A percentile compares a stretch with the other conserved stretches of the same genome.
phyloP scores from a whole-genome alignment of 2,113 vertebrate species.

The Cnemophilus loriae region DNA sequence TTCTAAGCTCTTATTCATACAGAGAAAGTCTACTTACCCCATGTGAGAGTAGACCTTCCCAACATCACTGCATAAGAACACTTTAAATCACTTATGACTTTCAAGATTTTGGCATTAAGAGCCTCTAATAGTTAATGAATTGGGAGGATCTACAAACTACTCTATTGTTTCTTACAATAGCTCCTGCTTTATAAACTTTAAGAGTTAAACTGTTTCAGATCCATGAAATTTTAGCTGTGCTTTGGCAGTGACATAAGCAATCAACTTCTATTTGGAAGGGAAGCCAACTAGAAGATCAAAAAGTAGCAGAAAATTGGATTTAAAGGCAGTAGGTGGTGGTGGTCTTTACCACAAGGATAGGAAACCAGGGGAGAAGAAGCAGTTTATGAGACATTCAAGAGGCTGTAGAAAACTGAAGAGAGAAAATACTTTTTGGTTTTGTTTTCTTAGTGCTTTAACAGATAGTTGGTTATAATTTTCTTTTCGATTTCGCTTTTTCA shows the following conservation, averaged over 20 bases:
- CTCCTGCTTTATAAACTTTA: neutral
- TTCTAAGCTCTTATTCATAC: neutral
- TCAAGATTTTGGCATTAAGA: neutral
- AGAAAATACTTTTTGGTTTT: neutral
- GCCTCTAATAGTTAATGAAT: neutral
- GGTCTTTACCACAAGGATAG: neutral
- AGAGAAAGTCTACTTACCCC: neutral
- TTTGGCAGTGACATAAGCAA: neutral
- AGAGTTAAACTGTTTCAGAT: neutral
- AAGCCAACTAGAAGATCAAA: neutral
- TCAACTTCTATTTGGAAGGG: neutral
- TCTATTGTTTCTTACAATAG: neutral
- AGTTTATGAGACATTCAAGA: neutral
- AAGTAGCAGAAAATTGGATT: neutral
- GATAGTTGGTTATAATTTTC: neutral
- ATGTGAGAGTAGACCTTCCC: neutral
- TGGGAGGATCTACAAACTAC: rapidly evolving
- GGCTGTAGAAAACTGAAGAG: neutral
- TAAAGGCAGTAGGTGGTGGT: neutral
- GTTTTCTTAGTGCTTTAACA: neutral
- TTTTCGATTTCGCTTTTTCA: neutral
- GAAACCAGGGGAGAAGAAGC: neutral
- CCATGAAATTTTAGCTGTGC: neutral
- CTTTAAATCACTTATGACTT: neutral
- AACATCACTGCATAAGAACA: neutral